These are phyloP conservation scores for Aphelenchoides fujianensis DNA, from an alignment of 1,140 invertebrate genomes.

Conservation along the genomic window DNA sequence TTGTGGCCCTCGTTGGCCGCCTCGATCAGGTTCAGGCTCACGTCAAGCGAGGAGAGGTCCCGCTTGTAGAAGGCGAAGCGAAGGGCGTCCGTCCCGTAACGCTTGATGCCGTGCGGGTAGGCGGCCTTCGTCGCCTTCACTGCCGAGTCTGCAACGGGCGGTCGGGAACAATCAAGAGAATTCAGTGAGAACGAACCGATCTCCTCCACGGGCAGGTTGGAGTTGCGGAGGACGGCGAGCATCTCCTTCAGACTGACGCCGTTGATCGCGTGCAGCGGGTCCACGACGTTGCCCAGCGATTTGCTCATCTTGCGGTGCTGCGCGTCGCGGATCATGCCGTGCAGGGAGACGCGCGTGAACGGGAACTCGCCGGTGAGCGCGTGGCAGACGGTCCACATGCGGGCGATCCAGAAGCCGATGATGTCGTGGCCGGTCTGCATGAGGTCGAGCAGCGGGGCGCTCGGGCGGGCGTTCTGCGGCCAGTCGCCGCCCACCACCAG, in stretches of 20 bases:
- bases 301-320: constrained; percentile 99
- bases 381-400: constrained; percentile 94
- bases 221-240: constrained; percentile 43
- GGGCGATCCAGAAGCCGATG: constrained; percentile 92
- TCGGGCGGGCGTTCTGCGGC: constrained; percentile 74
- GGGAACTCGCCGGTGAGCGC: constrained; percentile 41
- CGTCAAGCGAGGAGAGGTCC: constrained; percentile 71
- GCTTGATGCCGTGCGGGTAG: constrained; percentile 93
- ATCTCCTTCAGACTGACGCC: constrained; percentile 77
- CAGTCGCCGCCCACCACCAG: constrained; percentile 97
- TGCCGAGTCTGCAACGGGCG: constrained; percentile 32
- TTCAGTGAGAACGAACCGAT: constrained; percentile 43
- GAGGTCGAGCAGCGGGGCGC: constrained; percentile 72
- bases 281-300: constrained; percentile 94
- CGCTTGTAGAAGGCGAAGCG: constrained; percentile 86
- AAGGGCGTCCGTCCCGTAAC: constrained; percentile 95
- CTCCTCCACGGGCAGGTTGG: constrained; percentile 41
- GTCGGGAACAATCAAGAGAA: too few relatives aligned
- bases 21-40: constrained; percentile 85
- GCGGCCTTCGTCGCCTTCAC: constrained; percentile 34
- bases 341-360: constrained; percentile 74
- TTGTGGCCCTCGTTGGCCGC: constrained; percentile 91
- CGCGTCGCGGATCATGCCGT: constrained; percentile 92
- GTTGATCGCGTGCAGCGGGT: constrained; percentile 90
- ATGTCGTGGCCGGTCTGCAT: constrained; percentile 98